Conservation (phyloP, 2,113 vertebrate species). For the Dipodomys ordii region DNA sequence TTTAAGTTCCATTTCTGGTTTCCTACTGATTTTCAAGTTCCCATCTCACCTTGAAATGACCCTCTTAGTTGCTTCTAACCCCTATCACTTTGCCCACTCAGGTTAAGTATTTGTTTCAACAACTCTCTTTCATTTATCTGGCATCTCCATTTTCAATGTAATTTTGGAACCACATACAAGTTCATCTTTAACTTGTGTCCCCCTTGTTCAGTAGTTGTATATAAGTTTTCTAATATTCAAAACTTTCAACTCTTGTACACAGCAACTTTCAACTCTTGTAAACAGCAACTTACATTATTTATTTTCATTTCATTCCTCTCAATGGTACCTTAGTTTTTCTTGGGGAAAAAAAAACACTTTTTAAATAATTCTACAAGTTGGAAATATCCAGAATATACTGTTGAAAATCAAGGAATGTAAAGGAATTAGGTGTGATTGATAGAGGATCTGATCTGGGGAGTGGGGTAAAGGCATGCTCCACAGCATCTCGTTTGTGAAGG, state of each 20-base stretch:
- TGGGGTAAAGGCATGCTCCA: background rate
- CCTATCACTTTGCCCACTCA: background rate
- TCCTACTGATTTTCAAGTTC: conserved; percentile 59
- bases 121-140: background rate
- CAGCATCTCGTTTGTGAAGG: background rate
- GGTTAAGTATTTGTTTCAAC: conserved; percentile 27
- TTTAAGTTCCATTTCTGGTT: background rate
- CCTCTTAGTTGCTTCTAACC: background rate
- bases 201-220: background rate
- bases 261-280: background rate
- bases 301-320: background rate
- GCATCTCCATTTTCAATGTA: background rate
- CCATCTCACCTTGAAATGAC: conserved; percentile 61
- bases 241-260: background rate
- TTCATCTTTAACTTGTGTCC: background rate
- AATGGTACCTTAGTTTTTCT: background rate
- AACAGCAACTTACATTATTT: background rate
- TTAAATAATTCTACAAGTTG: background rate
- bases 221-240: background rate
- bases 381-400: too few species aligned
- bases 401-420: background rate
- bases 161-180: background rate
- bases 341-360: background rate
- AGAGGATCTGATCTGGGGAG: background rate
- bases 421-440: background rate